Base-by-base conservation (phyloP, 1,140 invertebrate genomes). In the Drosophila tropicalis region DNA sequence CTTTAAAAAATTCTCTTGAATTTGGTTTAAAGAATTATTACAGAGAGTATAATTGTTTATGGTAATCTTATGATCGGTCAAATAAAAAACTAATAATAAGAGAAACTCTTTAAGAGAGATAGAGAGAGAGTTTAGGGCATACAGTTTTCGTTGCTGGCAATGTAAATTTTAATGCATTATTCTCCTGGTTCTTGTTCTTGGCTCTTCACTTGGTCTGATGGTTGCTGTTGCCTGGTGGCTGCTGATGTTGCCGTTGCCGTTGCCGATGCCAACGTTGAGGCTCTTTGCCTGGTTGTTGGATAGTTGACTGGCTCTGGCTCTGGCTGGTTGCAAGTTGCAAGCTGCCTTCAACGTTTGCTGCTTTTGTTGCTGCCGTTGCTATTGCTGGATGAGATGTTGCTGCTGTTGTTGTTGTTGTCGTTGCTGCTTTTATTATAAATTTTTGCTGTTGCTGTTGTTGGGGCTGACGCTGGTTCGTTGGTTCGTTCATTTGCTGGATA, bases 401-500 rank as follows among this genome's bases (percentile, higher is more conserved):
- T 25, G 22, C 4, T 25, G 22, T 25, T 25, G 22, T 25, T 25
- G 29, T 29, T 29, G 66, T 61, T 79, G 79, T 47, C 68, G 81
- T 17, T 67, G 70, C 60, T 69, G 74, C 82, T 85, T 86, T 85
- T 81, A 81, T 85, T 72, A 84, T 86, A 77, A 67, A 80, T 78
- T 85, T 85, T 85, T 84, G 81, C 44, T 51, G 44, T 9, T 47
- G 44, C 15, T 47, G 44, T 10, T 51, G 44, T 76, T 85, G 77
- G 73, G 61, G 51, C 66, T 71, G 79, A 39, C 65, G 76, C 41
- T 81, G 64, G 79, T 80, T 87, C 79, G 76, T 83, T 81, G 64
- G 79, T 80, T 87, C 79, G 76, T 83, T 76, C 66, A 76, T 76
- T 76, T 76, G 79, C 68, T 87, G 69, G 75, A 62, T 85, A 66